Conservation (phyloP, 2,797 vertebrate genomes). For the Aotus griseimembra region DNA sequence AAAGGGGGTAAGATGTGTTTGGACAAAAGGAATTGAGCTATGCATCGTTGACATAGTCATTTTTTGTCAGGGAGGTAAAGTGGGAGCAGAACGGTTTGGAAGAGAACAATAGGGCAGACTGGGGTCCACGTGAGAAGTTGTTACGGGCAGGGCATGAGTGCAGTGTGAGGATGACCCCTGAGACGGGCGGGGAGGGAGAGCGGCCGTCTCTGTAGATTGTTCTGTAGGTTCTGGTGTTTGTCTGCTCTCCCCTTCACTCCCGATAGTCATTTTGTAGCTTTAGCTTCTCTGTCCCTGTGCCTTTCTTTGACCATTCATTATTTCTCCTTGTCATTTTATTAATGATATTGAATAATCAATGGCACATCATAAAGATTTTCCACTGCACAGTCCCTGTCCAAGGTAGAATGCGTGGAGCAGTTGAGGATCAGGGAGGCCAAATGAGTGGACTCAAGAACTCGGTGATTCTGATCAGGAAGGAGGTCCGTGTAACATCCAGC, state of each 20-base stretch:
- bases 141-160: rapidly evolving
- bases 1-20: background rate
- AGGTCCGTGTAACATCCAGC: background rate
- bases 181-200: background rate
- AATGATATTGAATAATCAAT: background rate
- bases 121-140: too few species aligned
- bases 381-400: too few species aligned
- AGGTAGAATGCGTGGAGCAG: background rate
- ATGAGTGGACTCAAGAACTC: background rate
- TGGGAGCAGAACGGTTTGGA: background rate
- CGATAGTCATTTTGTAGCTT: background rate
- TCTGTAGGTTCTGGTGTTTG: rapidly evolving
- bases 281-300: background rate
- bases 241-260: rapidly evolving
- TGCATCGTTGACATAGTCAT: background rate
- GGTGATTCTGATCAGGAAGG: background rate
- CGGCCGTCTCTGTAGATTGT: background rate
- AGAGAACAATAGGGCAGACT: rapidly evolving
- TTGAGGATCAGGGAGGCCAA: background rate
- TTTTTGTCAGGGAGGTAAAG: background rate
- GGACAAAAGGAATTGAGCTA: background rate
- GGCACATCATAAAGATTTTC: background rate
- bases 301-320: background rate
- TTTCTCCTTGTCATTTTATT: background rate
- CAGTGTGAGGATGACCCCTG: too few species aligned